These are phyloP conservation scores for Pungitius pungitius DNA, from an alignment of 2,113 vertebrate species.

Conservation along the genomic window DNA sequence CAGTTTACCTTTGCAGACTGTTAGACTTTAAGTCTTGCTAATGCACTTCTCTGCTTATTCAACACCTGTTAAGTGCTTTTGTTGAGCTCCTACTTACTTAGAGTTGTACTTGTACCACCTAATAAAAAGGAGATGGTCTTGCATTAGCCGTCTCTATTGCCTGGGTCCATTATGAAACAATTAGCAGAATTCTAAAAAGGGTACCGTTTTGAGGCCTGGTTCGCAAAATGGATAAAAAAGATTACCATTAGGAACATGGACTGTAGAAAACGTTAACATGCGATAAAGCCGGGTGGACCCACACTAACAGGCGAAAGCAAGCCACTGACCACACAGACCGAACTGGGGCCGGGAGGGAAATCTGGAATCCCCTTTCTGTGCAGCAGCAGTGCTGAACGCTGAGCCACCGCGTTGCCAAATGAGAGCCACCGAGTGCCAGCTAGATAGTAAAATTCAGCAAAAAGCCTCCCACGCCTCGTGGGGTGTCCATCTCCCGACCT, in stretches of 20 bases:
- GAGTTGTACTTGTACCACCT: neutral
- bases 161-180: neutral
- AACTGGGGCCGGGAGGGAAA: neutral
- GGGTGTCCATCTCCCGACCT: constrained; percentile 44
- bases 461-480: constrained; percentile 25
- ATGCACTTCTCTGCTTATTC: neutral
- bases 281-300: neutral
- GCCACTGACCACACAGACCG: constrained; percentile 7
- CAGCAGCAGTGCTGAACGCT: constrained; percentile 22
- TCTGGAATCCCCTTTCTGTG: constrained; percentile 16
- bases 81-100: neutral
- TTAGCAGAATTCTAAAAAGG: neutral
- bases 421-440: constrained; percentile 20
- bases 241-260: neutral
- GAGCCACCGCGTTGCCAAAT: constrained; percentile 16
- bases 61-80: neutral
- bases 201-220: neutral
- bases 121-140: neutral
- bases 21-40: neutral
- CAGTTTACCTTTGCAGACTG: neutral
- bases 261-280: neutral
- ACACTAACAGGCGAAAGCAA: neutral
- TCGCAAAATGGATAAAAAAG: neutral
- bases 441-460: constrained; percentile 39
- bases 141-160: neutral